A percentile compares a stretch with the other conserved stretches of the same genome.
Conservation (phyloP, 2,797 vertebrate genomes). For the Perodicticus potto region DNA sequence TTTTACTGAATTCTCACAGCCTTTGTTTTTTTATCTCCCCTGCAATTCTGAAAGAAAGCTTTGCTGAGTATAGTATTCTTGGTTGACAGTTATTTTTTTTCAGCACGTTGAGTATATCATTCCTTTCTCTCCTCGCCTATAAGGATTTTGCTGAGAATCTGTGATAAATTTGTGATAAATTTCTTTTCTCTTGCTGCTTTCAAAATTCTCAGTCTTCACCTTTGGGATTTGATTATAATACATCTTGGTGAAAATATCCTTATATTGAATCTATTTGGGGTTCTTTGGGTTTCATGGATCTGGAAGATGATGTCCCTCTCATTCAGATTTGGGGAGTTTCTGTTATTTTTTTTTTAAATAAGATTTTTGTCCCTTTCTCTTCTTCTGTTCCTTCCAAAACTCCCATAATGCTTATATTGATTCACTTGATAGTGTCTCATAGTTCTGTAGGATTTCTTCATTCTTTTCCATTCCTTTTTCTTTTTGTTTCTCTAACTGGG, state of each 20-base stretch:
- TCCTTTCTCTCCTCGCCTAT: neutral
- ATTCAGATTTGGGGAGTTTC: neutral
- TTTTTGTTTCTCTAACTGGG: neutral
- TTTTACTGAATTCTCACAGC: neutral
- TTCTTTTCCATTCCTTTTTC: neutral
- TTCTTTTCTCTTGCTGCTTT: neutral
- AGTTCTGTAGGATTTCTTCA: neutral
- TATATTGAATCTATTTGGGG: neutral
- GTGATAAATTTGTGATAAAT: neutral
- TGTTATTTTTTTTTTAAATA: neutral
- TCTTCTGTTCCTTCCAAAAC: neutral
- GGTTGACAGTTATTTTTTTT: neutral
- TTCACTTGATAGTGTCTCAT: neutral
- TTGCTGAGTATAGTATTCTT: neutral
- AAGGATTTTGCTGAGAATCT: neutral
- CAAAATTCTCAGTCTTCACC: neutral
- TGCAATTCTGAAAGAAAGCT: neutral
- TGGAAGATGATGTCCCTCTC: neutral
- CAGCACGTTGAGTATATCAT: neutral
- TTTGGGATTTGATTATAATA: neutral
- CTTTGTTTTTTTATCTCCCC: neutral
- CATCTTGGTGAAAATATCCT: neutral
- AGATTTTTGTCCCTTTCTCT: neutral
- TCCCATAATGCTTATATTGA: neutral
- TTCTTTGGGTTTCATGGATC: neutral